Conservation (phyloP, 1,140 invertebrate genomes). For the Lepeophtheirus salmonis region DNA sequence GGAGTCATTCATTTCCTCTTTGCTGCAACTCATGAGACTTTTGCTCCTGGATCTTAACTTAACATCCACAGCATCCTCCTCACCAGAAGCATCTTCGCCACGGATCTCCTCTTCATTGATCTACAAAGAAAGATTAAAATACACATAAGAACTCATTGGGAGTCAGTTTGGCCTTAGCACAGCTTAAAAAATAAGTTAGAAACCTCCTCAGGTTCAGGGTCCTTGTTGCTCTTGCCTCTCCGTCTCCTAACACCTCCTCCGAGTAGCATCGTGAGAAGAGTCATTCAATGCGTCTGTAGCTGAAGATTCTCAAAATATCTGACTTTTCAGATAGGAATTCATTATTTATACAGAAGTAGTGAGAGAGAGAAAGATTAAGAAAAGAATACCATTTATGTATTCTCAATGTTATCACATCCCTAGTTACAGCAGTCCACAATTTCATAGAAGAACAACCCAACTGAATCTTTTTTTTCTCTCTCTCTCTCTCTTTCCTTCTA, state of each 20-base stretch:
- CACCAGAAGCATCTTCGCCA: background rate
- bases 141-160: background rate
- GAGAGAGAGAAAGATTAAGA: background rate
- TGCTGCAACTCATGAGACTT: too few species aligned
- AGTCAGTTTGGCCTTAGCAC: too few species aligned
- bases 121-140: background rate
- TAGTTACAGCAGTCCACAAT: too few species aligned
- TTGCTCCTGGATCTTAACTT: too few species aligned
- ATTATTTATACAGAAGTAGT: background rate
- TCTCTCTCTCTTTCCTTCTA: background rate
- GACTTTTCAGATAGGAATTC: background rate
- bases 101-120: background rate
- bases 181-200: background rate
- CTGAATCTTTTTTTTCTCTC: background rate
- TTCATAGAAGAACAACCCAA: too few species aligned
- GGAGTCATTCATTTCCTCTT: too few species aligned
- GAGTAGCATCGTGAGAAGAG: background rate
- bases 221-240: background rate
- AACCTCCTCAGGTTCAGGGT: background rate
- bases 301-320: background rate
- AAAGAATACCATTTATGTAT: background rate
- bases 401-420: too few species aligned
- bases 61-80: constrained; percentile 15
- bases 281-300: background rate
- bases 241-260: background rate